Conservation (phyloP, 2,888 invertebrate genomes). For the Ormyrus thymus region DNA sequence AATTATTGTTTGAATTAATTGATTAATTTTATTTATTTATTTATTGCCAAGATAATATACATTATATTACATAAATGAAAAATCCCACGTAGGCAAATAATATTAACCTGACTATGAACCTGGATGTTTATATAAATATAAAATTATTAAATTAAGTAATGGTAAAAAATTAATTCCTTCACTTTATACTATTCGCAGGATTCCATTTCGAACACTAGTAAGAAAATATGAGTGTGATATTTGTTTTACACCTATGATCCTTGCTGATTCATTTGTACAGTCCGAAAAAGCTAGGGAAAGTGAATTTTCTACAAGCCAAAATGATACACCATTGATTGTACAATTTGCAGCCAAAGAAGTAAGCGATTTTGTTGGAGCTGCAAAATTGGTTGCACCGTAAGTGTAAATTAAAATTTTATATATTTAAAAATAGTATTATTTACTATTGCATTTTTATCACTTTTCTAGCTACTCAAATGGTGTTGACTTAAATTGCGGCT, state of each 20-base stretch:
- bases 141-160: neutral
- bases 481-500: conserved; percentile 97
- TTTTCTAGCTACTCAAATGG: conserved; percentile 86
- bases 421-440: conserved; percentile 17
- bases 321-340: conserved; percentile 90
- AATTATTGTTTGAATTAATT: neutral
- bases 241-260: conserved; percentile 97
- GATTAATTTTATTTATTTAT: no score
- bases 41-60: no score
- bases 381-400: conserved; percentile 88
- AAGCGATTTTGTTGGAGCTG: conserved; percentile 89
- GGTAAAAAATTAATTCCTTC: neutral
- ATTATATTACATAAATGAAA: no score
- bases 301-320: conserved; percentile 85
- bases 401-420: conserved; percentile 66
- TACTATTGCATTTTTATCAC: conserved; percentile 8
- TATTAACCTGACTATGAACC: no score
- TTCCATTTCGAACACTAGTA: conserved; percentile 86
- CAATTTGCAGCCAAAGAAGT: conserved; percentile 95
- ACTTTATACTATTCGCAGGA: conserved; percentile 74
- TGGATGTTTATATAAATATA: neutral
- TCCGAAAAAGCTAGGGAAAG: conserved; percentile 89
- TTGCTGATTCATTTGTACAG: conserved; percentile 94
- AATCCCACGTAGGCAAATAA: no score
- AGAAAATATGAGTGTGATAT: conserved; percentile 90